Evolutionary conservation across 2,888 invertebrate species (phyloP), one percentile per base, ranked within the genome.

Genomic region (Eumacrocentrus americanus): DNA sequence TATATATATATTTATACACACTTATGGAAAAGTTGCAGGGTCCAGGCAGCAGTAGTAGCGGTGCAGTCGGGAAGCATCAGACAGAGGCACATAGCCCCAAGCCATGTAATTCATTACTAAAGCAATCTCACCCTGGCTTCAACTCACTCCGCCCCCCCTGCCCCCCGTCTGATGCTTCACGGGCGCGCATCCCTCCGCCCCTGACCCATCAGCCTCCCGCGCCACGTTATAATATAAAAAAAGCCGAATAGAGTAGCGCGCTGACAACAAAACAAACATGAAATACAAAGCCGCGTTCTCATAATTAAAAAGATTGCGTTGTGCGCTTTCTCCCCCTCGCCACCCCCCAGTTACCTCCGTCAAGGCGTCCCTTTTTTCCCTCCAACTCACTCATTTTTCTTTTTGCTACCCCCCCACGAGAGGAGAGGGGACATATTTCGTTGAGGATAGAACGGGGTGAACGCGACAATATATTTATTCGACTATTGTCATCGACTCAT

Each of bases 21-120:
- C 48, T 59, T 59, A 48, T 54, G 46, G 40, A 40, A 40, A 44
- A 54, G 34, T 25, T 34, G 6, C 38, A 42, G 50, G 35, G 51
- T 56, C 48, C 54, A 60, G 50, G 48, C 58, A 58, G 44, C 44
- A 40, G 52, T 58, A 58, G 64, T 57, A 60, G 60, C 62, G 58
- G 60, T 58, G 62, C 66, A 59, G 67, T 67, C 67, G 72, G 69
- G 68, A 70, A 70, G 72, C 61, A 66, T 64, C 64, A 70, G 71
- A 72, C 72, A 72, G 72, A 71, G 68, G 75, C 76, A 77, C 75
- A 75, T 66, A 70, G 70, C 70, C 70, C 64, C 67, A 64, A 70
- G 79, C 80, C 80, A 80, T 80, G 80, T 80, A 80, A 80, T 80
- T 80, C 80, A 80, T 80, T 80, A 80, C 81, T 77, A 80, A 80